Percentiles rank a stretch among this genome's conserved stretches.
Evolutionary conservation across 1,140 invertebrate genomes (phyloP).

Genomic region (Akabosia matsudoensis): DNA sequence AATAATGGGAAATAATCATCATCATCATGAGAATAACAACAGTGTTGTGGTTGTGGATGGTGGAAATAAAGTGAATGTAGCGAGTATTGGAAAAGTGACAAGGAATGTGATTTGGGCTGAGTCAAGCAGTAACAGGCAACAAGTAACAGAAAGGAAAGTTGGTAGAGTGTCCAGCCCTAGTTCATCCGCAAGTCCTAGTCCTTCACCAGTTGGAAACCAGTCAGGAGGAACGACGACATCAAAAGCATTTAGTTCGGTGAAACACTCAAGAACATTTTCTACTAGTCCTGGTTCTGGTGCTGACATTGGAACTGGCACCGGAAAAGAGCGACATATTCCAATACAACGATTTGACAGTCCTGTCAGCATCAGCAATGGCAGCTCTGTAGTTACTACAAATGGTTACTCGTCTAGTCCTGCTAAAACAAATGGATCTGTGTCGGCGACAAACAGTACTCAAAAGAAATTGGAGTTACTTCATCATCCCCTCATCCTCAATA

Average conservation of each 20-base stretch:
- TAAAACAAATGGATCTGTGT: background rate
- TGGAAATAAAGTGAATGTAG: slow-evolving; percentile 22
- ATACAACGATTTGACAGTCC: slow-evolving; percentile 33
- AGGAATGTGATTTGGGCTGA: slow-evolving; percentile 38
- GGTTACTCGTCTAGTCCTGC: background rate
- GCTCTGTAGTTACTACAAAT: background rate
- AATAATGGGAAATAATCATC: background rate
- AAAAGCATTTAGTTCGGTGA: background rate
- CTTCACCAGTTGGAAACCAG: background rate
- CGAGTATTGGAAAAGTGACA: background rate
- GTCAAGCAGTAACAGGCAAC: slow-evolving; percentile 27
- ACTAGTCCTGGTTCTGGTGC: background rate
- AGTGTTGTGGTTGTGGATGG: background rate
- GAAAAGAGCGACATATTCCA: slow-evolving; percentile 37
- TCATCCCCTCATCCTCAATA: slow-evolving; percentile 15
- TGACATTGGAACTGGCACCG: background rate
- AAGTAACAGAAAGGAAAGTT: slow-evolving; percentile 32
- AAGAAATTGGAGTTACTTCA: slow-evolving; percentile 44
- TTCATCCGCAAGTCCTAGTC: background rate
- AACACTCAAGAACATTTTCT: background rate
- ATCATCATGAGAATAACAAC: background rate
- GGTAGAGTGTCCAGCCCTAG: slow-evolving; percentile 12
- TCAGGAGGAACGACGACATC: background rate
- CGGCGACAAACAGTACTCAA: slow-evolving; percentile 14
- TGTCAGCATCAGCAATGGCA: background rate